These are phyloP conservation scores for Rhabditoides inermis DNA, from an alignment of 2,888 invertebrate species.

Conservation along the genomic window DNA sequence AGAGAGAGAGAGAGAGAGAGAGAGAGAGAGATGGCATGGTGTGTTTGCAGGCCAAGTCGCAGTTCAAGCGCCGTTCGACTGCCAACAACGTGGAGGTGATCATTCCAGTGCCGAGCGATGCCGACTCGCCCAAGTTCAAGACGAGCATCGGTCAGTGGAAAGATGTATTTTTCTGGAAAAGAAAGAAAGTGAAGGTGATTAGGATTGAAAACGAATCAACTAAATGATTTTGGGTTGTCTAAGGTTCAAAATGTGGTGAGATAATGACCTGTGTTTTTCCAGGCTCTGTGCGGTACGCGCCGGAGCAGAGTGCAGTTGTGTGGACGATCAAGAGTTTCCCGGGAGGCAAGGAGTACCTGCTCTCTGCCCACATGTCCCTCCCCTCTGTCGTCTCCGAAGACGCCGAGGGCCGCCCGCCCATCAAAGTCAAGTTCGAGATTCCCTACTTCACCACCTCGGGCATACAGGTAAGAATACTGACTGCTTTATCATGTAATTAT, in stretches of 20 bases:
- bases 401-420: conserved; percentile 88
- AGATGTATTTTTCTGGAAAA: background rate
- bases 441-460: conserved; percentile 98
- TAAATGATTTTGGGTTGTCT: background rate
- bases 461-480: conserved; percentile 72
- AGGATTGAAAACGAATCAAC: background rate
- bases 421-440: conserved; percentile 96
- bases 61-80: conserved; percentile 91
- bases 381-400: conserved; percentile 92
- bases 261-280: background rate
- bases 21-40: background rate
- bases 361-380: conserved; percentile 93
- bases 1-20: background rate
- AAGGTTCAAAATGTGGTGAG: conserved; percentile 1
- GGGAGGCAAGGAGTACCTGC: conserved; percentile 84
- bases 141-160: conserved; percentile 7
- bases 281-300: conserved; percentile 77
- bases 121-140: conserved; percentile 86
- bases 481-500: too few species aligned
- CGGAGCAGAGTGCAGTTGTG: conserved; percentile 88
- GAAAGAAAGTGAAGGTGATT: too few species aligned
- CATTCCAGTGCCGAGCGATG: conserved; percentile 87
- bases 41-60: conserved; percentile 71
- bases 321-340: conserved; percentile 62
- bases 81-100: conserved; percentile 97